phyloP scores from a whole-genome alignment of 1,140 invertebrate species.

The Drosophila suzukii region DNA sequence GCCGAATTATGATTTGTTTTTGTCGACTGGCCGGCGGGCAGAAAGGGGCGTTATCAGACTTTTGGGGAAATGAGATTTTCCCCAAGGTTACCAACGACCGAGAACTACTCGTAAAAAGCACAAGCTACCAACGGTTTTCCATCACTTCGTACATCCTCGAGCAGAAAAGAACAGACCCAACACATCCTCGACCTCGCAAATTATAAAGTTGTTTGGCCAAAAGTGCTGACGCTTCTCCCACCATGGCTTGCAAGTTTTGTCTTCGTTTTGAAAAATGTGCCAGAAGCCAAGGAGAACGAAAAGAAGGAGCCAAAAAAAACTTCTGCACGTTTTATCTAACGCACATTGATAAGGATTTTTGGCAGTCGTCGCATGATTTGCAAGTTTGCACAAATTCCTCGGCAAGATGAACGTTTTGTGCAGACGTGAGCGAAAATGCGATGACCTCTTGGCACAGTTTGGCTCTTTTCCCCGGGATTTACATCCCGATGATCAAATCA shows the following conservation, averaged over 20 bases:
- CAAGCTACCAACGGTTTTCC: conserved; percentile 25
- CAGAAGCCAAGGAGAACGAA: conserved; percentile 18
- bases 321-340: conserved; percentile 76
- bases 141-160: not conserved
- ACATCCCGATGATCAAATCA: conserved; percentile 36
- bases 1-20: conserved; percentile 82
- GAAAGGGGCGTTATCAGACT: conserved; percentile 2
- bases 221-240: conserved; percentile 58
- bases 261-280: conserved; percentile 55
- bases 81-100: conserved; percentile 56
- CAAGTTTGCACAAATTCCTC: conserved; percentile 73
- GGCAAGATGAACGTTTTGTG: conserved; percentile 56
- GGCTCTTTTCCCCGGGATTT: conserved; percentile 13
- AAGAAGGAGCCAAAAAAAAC: conserved; percentile 5
- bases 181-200: conserved; percentile 71
- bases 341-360: conserved; percentile 80
- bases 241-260: conserved; percentile 63
- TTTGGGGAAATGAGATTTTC: conserved; percentile 61
- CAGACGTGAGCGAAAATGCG: conserved; percentile 56
- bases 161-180: conserved; percentile 31
- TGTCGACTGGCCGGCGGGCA: conserved; percentile 42
- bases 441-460: conserved; percentile 50
- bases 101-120: conserved; percentile 68
- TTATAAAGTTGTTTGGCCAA: conserved; percentile 80
- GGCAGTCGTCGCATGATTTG: conserved; percentile 78